These are phyloP conservation scores for Ashinkailepas kermadecensis DNA, from an alignment of 2,888 invertebrate genomes.

Conservation along the genomic window DNA sequence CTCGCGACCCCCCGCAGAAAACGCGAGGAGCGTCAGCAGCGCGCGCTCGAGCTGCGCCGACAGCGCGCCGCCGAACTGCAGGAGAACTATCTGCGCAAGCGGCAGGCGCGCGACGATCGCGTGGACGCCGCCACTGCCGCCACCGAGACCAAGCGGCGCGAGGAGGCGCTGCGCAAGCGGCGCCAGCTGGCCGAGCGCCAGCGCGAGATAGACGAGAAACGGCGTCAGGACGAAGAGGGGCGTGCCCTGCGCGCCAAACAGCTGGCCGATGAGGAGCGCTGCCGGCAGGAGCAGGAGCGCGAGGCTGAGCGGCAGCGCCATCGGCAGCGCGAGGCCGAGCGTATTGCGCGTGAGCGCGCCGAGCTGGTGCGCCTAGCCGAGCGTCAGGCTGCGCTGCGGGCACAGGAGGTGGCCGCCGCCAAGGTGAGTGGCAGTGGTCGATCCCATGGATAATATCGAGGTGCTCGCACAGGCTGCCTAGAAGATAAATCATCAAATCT, in stretches of 20 bases:
- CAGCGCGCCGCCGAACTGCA: neutral
- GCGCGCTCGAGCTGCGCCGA: constrained; percentile 10
- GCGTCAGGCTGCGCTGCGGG: constrained; percentile 2
- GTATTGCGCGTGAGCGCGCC: constrained; percentile 17
- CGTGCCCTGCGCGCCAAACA: constrained; percentile 27
- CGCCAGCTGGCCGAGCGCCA: constrained; percentile 15
- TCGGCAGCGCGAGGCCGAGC: constrained; percentile 26
- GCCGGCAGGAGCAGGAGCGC: neutral
- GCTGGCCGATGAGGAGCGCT: constrained; percentile 28
- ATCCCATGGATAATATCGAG: no score
- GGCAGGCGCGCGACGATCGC: constrained; percentile 9
- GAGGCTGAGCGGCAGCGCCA: constrained; percentile 28
- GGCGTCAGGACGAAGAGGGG: constrained; percentile 27
- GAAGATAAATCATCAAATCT: no score
- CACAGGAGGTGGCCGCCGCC: neutral
- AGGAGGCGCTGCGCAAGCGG: constrained; percentile 8
- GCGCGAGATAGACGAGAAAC: constrained; percentile 20
- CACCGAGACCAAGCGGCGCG: neutral
- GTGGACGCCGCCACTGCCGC: neutral
- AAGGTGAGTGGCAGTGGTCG: neutral
- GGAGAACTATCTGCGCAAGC: neutral
- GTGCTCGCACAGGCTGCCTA: no score
- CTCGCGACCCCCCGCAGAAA: neutral
- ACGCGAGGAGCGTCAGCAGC: constrained; percentile 17
- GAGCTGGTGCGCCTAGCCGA: neutral